These are phyloP conservation scores for Monochamus saltuarius DNA, from an alignment of 1,140 invertebrate species.

Conservation along the genomic window DNA sequence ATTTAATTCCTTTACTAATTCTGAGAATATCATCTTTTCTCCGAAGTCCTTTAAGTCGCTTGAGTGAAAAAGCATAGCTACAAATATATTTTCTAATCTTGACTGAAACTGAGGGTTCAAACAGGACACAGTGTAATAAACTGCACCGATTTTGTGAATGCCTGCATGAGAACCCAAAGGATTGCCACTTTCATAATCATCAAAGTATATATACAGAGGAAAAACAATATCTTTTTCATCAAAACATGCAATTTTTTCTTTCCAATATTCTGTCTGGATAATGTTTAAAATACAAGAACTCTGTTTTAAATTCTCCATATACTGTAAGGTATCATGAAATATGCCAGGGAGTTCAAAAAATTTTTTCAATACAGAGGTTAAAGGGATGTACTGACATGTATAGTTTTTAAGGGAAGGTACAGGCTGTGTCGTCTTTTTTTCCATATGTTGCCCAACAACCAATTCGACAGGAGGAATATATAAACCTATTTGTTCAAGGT, in stretches of 20 bases:
- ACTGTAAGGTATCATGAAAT: background rate
- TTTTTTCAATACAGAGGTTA: background rate
- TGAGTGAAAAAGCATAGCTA: conserved; percentile 1
- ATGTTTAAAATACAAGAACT: background rate
- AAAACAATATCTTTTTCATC: background rate
- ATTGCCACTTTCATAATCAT: conserved; percentile 16
- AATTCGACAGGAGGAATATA: too few species aligned
- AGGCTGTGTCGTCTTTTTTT: too few species aligned
- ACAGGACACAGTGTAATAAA: conserved; percentile 11
- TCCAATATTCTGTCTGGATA: background rate
- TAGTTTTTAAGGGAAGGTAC: too few species aligned
- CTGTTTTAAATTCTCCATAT: background rate
- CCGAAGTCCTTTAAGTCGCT: conserved; percentile 12
- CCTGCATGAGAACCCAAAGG: conserved; percentile 14
- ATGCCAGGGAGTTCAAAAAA: conserved; percentile 1
- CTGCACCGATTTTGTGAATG: conserved; percentile 7
- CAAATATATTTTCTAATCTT: conserved; percentile 18
- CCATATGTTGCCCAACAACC: too few species aligned
- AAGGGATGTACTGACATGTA: too few species aligned
- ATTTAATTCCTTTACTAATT: conserved; percentile 10
- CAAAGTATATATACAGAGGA: conserved; percentile 1
- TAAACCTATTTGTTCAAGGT: too few species aligned
- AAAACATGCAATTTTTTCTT: conserved; percentile 1
- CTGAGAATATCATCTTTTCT: background rate
- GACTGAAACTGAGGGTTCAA: background rate